Conservation (phyloP, 2,888 invertebrate genomes). For the Cephus runcator region DNA sequence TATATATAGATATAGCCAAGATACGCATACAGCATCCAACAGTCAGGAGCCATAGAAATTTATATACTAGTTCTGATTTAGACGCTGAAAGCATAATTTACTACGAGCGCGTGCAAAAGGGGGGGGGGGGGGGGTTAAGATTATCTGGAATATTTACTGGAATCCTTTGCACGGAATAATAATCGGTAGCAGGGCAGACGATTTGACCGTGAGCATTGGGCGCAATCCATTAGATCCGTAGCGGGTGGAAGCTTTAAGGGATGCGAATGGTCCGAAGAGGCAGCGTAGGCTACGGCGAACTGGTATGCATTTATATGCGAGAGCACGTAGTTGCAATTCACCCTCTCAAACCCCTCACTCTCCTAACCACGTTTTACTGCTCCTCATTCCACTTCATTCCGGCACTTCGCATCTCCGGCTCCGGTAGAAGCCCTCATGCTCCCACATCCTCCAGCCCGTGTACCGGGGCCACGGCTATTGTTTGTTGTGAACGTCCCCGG, state of each 20-base stretch:
- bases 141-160: conserved; percentile 38
- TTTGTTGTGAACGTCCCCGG: conserved; percentile 31
- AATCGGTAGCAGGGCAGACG: conserved; percentile 22
- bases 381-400: conserved; percentile 38
- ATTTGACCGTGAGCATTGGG: conserved; percentile 51
- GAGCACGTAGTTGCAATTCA: conserved; percentile 60
- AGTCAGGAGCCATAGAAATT: no score
- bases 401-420: not conserved
- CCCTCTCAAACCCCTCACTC: conserved; percentile 36
- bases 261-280: not conserved
- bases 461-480: conserved; percentile 40
- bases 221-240: conserved; percentile 47
- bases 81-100: no score
- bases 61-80: no score
- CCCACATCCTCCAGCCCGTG: conserved; percentile 32
- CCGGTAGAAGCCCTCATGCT: no score
- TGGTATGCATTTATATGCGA: conserved; percentile 51
- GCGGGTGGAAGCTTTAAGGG: conserved; percentile 13
- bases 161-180: conserved; percentile 26
- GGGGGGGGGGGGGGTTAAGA: conserved; percentile 9
- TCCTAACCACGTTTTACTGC: conserved; percentile 11
- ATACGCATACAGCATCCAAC: no score
- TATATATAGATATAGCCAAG: no score
- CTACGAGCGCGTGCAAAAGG: no score
- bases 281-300: not conserved